Base-by-base conservation (phyloP, 2,888 invertebrate genomes). In the Campoplex capitator region DNA sequence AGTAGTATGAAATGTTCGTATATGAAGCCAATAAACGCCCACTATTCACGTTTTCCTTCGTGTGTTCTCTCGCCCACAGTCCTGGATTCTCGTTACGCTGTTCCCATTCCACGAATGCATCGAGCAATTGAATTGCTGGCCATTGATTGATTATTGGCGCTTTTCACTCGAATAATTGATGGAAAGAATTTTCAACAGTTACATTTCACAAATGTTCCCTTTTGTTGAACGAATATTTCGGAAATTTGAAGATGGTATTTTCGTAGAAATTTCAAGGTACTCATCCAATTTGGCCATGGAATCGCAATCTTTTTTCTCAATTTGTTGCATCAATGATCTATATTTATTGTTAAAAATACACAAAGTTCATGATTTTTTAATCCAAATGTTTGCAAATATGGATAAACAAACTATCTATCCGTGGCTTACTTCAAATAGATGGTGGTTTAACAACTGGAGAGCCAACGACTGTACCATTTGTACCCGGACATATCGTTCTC, bases 1-100 rank as follows among this genome's bases (percentile, higher is more conserved):
- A 56, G 45, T 51, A 67, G 16, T 67, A 82, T 51, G 85, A 74
- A 71, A 74, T 74, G 68, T 78, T 74, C 68, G 32, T 74, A 78
- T 62, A 78, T 54, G 67, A 42, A 78, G 68, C 78, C 74, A 85
- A 83, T 85, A 70, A 67, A 80, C 62, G 74, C 58, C 78, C 74
- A 70, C 73, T 58, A 48, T 65, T 16, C 38, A 13, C 48, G 18
- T 38, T 58, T 45, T 13, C 32, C 32, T 18, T 38, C 79, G 70
- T 51, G 38, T 62, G 42, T 35, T 28, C 13, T 42, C 62, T 70
- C 75, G 45, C 35, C 68, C 48, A 38, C 58, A 45, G 23, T 48
- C 38, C 45, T 45, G 48, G 8, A 45, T 71, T 56, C 32, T 67
- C 42, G 54, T 79, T 56, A 51, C 51, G 35, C 73, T 23, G 75